Evolutionary conservation across 2,797 vertebrate genomes (phyloP), one percentile per base, ranked within the genome.

Genomic region (Orientallactaga sibirica): DNA sequence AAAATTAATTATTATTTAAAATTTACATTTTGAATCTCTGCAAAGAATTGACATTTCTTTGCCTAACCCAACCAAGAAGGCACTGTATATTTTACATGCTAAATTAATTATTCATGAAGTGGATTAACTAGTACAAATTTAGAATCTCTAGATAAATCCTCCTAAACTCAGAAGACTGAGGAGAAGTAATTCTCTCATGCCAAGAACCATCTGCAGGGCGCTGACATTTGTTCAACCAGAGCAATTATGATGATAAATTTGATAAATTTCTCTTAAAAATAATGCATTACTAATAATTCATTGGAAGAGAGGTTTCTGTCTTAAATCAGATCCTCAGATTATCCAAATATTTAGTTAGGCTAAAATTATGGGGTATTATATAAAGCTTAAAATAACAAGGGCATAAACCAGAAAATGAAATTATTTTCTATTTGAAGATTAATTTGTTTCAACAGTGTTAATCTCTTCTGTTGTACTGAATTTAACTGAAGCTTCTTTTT

Each of bases 21-120:
- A 41, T 41, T 58, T 93, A 22, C 27, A 88, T 52, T 71, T 93
- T 79, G 10, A 75, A 33, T 77, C 5, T 67, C 62, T 86, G 10
- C 6, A 58, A 83, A 88, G 48, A n/a, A 79, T 76, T 93, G 93
- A 86, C 80, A 79, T 88, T 79, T 83, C 20, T 41, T 7, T 90
- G 22, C 61, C 55, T 82, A 75, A 94, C 20, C 25, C 88, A 90
- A 91, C 16, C 11, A 85, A 33, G 75, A 71, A 90, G 6, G 0
- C 15, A n/a, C 29, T 74, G 25, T 25, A 61, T n/a, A 74, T 86
- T 95, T 88, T 77, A 10, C n/a, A 84, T 37, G 67, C 19, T 73
- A 91, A 88, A 27, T 74, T 92, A 87, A 67, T 93, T 78, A 86
- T 84, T 95, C 68, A 92, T 81, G 16, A 70, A 27, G 18, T 62